A percentile compares a stretch with the other conserved stretches of the same genome.
Evolutionary conservation across 2,113 vertebrate species (phyloP).

Genomic region (Sapajus apella): DNA sequence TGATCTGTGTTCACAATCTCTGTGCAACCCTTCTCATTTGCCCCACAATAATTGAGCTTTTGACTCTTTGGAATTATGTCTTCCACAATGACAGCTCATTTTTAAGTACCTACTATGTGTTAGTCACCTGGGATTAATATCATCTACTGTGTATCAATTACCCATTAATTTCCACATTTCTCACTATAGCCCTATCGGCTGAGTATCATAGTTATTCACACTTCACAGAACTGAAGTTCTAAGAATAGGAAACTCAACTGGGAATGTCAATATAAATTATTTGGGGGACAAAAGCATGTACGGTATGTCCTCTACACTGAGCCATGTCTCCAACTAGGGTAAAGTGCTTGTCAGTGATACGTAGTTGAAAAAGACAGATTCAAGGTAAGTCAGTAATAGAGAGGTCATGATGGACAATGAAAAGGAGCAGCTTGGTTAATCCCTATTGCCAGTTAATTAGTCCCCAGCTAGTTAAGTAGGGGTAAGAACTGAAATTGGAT

Average conservation of each 20-base stretch:
- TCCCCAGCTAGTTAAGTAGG: neutral
- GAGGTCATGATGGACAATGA: neutral
- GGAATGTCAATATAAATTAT: neutral
- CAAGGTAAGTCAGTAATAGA: neutral
- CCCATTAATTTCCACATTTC: neutral
- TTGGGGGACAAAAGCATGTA: neutral
- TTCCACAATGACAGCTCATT: neutral
- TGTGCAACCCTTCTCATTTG: neutral
- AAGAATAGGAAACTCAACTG: neutral
- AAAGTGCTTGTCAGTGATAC: rapidly evolving
- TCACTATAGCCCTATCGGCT: neutral
- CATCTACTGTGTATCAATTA: neutral
- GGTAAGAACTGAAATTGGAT: neutral
- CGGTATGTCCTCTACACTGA: neutral
- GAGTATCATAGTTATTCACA: neutral
- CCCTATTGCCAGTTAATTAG: neutral
- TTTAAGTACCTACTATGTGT: neutral
- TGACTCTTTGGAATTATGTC: neutral
- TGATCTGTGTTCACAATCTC: neutral
- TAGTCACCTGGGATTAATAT: neutral
- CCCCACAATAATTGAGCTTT: neutral
- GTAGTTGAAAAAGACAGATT: neutral
- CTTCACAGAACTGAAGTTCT: neutral
- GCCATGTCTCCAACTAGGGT: neutral
- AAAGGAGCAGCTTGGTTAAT: neutral